These are phyloP conservation scores for Hippocampus abdominalis DNA, from an alignment of 2,113 vertebrate genomes.

Conservation along the genomic window DNA sequence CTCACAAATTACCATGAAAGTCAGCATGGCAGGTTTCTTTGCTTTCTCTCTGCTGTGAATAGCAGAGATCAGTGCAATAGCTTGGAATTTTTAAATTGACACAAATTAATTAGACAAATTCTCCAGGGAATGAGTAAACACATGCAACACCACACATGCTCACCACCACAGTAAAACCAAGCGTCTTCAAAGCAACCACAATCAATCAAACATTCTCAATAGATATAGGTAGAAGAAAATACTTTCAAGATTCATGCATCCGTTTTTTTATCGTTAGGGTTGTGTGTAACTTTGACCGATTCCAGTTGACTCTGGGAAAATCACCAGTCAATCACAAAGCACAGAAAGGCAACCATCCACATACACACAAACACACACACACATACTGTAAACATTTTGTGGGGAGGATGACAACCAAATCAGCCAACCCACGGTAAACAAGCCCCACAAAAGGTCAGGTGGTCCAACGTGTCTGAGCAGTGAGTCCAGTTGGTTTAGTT, in stretches of 20 bases:
- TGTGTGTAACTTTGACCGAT: background rate
- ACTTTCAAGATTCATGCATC: background rate
- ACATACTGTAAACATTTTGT: background rate
- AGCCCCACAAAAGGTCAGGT: background rate
- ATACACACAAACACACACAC: background rate
- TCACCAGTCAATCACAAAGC: background rate
- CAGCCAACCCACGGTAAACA: background rate
- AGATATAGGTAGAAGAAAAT: conserved; percentile 9
- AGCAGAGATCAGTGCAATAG: conserved; percentile 28
- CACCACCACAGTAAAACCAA: conserved; percentile 1
- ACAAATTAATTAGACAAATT: conserved; percentile 42
- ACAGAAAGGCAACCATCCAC: background rate
- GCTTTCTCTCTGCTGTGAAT: conserved; percentile 31
- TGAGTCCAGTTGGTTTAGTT: background rate
- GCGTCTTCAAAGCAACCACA: conserved; percentile 1
- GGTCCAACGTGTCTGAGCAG: background rate
- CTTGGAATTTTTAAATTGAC: conserved; percentile 17
- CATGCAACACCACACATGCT: background rate
- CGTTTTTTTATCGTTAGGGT: background rate
- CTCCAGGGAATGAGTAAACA: background rate
- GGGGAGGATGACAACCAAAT: background rate
- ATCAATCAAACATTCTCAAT: conserved; percentile 38
- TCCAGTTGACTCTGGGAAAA: background rate
- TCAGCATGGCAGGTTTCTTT: conserved; percentile 53
- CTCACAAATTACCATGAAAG: conserved; percentile 66